Conservation (phyloP, 2,888 invertebrate species). For the Toxonevra muliebris region DNA sequence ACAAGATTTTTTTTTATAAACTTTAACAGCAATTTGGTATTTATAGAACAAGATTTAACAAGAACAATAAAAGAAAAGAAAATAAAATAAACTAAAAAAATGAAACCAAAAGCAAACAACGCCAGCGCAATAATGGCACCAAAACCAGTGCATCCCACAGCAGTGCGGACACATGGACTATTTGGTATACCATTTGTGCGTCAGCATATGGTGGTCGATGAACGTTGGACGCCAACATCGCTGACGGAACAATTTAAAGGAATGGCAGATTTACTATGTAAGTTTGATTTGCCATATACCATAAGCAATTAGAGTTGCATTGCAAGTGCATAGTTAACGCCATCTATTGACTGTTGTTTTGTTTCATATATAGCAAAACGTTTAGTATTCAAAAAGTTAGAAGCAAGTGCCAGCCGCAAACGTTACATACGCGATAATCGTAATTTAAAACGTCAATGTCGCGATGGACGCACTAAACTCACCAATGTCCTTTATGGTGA, state of each 20-base stretch:
- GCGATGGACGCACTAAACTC: conserved; percentile 56
- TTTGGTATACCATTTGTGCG: conserved; percentile 58
- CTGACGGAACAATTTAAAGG: conserved; percentile 57
- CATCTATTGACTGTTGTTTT: neutral
- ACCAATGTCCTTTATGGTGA: conserved; percentile 52
- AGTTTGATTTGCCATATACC: conserved; percentile 21
- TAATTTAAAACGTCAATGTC: conserved; percentile 54
- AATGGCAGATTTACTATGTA: conserved; percentile 58
- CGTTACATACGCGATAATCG: conserved; percentile 39
- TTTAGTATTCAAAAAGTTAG: conserved; percentile 49
- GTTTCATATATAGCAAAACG: conserved; percentile 48
- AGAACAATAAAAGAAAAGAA: too few relatives aligned
- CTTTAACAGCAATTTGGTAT: too few relatives aligned
- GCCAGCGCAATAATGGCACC: conserved; percentile 44
- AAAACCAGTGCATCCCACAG: conserved; percentile 55
- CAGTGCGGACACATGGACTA: conserved; percentile 57
- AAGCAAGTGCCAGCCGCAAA: conserved; percentile 52
- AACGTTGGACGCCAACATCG: conserved; percentile 57
- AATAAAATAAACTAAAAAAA: too few relatives aligned
- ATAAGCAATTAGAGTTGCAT: too few relatives aligned
- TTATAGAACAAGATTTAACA: too few relatives aligned
- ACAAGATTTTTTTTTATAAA: too few relatives aligned
- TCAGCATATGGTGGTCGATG: conserved; percentile 59
- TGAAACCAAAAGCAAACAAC: too few relatives aligned
- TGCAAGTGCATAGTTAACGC: neutral